Conservation (phyloP, 2,797 vertebrate species). For the Acanthurus lineatus region DNA sequence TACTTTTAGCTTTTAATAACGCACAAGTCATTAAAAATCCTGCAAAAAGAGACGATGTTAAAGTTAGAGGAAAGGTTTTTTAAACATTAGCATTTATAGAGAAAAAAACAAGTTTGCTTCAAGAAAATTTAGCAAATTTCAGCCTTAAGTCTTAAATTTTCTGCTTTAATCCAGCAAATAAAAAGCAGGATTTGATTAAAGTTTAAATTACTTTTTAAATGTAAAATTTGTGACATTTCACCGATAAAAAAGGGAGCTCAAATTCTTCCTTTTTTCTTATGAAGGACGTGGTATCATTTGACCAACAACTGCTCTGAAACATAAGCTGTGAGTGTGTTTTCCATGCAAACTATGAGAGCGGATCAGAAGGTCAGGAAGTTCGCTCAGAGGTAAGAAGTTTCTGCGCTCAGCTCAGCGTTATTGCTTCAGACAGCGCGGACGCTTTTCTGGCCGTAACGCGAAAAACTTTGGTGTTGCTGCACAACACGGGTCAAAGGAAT, state of each 20-base stretch:
- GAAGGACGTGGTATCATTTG: conserved; percentile 36
- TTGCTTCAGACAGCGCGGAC: conserved; percentile 24
- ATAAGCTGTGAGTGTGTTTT: conserved; percentile 39
- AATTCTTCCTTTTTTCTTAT: background rate
- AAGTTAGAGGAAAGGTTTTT: no score
- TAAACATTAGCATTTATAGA: no score
- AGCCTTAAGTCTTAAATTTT: background rate
- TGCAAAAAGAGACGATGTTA: no score
- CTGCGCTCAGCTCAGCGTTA: conserved; percentile 10
- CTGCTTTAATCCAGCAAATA: background rate
- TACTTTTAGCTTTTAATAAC: background rate
- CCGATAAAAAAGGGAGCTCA: background rate
- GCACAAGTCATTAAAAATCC: background rate
- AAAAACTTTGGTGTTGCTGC: conserved; percentile 17
- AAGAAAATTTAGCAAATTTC: no score
- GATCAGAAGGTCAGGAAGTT: conserved; percentile 31
- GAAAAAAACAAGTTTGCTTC: no score
- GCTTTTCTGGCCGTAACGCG: conserved; percentile 16
- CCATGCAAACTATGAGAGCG: background rate
- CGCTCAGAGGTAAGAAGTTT: conserved; percentile 11
- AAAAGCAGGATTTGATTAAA: background rate
- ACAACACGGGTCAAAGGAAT: background rate
- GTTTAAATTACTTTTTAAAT: background rate
- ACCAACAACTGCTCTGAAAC: conserved; percentile 58
- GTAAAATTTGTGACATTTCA: background rate